Percentiles rank a stretch among this genome's conserved stretches.
Evolutionary conservation across 2,797 vertebrate species (phyloP).

Genomic region (Lates japonicus): DNA sequence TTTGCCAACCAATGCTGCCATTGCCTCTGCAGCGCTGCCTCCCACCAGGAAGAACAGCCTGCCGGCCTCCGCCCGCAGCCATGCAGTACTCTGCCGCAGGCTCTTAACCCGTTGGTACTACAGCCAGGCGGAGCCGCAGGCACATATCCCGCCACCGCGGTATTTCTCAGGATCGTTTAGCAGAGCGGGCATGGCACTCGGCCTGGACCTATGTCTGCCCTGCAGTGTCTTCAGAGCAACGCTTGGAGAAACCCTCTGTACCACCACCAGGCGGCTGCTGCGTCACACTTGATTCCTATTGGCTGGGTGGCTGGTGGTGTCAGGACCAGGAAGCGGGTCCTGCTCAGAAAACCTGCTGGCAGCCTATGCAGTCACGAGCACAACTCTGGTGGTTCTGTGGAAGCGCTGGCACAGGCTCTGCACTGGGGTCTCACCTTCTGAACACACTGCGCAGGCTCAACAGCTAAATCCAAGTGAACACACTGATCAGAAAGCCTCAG

Average conservation of each 20-base stretch:
- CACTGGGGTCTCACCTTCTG: slow-evolving; percentile 81
- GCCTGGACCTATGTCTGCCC: slow-evolving; percentile 26
- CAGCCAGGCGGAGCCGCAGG: slow-evolving; percentile 86
- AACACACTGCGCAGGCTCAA: slow-evolving; percentile 57
- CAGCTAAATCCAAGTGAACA: slow-evolving; percentile 35
- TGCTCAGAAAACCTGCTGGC: slow-evolving; percentile 90
- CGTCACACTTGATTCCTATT: slow-evolving; percentile 74
- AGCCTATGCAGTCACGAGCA: slow-evolving; percentile 83
- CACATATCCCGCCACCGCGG: slow-evolving; percentile 87
- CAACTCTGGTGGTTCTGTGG: slow-evolving; percentile 88
- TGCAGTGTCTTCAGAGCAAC: slow-evolving; percentile 78
- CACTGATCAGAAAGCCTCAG: slow-evolving; percentile 36
- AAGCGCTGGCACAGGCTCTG: slow-evolving; percentile 87
- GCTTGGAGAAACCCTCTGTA: slow-evolving; percentile 86
- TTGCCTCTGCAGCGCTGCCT: slow-evolving; percentile 81
- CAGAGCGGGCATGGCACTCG: slow-evolving; percentile 67
- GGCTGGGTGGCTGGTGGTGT: slow-evolving; percentile 55
- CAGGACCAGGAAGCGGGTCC: slow-evolving; percentile 72
- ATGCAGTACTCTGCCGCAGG: slow-evolving; percentile 90
- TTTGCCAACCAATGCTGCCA: slow-evolving; percentile 87
- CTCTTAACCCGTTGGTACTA: slow-evolving; percentile 96
- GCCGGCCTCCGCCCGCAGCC: slow-evolving; percentile 45
- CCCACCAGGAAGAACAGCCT: slow-evolving; percentile 60
- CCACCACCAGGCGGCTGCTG: slow-evolving; percentile 79
- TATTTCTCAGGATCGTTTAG: slow-evolving; percentile 91